Evolutionary conservation across 2,113 vertebrate species (phyloP).

Genomic region (Morone saxatilis): DNA sequence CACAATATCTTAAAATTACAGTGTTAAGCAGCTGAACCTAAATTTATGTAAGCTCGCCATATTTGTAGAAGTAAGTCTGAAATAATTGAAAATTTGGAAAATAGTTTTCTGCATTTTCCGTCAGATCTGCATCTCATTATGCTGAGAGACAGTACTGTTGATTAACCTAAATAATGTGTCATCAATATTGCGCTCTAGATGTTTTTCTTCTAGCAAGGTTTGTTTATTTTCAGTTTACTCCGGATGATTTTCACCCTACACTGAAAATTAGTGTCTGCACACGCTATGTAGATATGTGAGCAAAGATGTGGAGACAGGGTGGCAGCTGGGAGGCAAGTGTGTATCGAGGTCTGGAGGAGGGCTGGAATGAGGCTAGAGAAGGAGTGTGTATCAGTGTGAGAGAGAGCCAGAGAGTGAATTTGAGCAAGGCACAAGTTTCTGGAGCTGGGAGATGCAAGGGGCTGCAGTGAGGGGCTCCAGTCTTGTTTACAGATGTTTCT

Average conservation of each 20-base stretch:
- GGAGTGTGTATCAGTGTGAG: neutral
- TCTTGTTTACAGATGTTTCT: conserved; percentile 84
- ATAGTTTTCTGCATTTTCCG: conserved; percentile 1
- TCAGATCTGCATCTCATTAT: conserved; percentile 47
- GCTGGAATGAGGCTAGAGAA: conserved; percentile 16
- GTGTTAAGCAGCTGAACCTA: neutral
- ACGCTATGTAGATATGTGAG: conserved; percentile 40
- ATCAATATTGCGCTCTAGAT: conserved; percentile 43
- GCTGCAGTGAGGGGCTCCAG: conserved; percentile 68
- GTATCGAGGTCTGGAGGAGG: neutral
- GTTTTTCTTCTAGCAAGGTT: conserved; percentile 35
- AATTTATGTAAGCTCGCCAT: neutral
- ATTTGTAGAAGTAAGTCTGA: neutral
- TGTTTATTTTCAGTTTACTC: conserved; percentile 32
- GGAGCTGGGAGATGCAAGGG: conserved; percentile 57
- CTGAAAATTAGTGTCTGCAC: conserved; percentile 14
- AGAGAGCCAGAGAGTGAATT: conserved; percentile 21
- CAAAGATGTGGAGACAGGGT: conserved; percentile 29
- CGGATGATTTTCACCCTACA: conserved; percentile 10
- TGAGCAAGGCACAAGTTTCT: conserved; percentile 18
- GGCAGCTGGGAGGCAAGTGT: conserved; percentile 53
- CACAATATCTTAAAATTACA: neutral
- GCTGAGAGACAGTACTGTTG: conserved; percentile 16
- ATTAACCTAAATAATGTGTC: conserved; percentile 32
- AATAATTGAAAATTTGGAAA: conserved; percentile 8